These are phyloP conservation scores for Collichthys lucidus DNA, from an alignment of 2,113 vertebrate genomes.

Conservation along the genomic window DNA sequence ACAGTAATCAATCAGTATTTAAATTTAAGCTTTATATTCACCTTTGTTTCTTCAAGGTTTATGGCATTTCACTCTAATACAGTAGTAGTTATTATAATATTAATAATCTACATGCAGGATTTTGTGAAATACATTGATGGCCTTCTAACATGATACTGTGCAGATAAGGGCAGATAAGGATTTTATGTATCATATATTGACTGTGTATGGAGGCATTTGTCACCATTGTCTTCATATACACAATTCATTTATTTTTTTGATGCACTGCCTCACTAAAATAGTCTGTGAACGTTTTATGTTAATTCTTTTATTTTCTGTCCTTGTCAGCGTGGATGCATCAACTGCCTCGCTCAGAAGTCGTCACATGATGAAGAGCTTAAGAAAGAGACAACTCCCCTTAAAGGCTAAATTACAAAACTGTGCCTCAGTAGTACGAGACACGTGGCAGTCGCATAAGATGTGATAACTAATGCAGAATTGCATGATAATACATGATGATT, in stretches of 20 bases:
- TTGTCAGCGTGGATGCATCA: conserved; percentile 59
- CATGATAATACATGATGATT: not conserved
- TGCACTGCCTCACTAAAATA: not conserved
- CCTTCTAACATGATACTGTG: too few species aligned
- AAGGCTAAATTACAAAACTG: conserved; percentile 33
- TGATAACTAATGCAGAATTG: not conserved
- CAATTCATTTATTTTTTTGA: not conserved
- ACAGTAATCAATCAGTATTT: not conserved
- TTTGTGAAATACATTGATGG: not conserved
- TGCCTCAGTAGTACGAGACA: not conserved
- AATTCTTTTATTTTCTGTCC: conserved; percentile 6
- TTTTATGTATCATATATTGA: not conserved
- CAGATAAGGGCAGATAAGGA: not conserved
- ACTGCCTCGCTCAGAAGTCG: not conserved
- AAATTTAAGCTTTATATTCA: not conserved
- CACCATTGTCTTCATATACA: too few species aligned
- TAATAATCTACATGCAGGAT: not conserved
- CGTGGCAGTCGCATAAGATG: not conserved
- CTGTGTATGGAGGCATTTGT: not conserved
- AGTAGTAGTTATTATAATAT: not conserved
- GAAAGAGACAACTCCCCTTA: conserved; percentile 13
- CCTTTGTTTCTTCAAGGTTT: not conserved
- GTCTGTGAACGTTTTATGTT: not conserved
- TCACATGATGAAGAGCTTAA: conserved; percentile 7
- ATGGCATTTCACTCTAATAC: not conserved